Conservation (phyloP, 2,113 vertebrate genomes). For the Sturnus vulgaris region DNA sequence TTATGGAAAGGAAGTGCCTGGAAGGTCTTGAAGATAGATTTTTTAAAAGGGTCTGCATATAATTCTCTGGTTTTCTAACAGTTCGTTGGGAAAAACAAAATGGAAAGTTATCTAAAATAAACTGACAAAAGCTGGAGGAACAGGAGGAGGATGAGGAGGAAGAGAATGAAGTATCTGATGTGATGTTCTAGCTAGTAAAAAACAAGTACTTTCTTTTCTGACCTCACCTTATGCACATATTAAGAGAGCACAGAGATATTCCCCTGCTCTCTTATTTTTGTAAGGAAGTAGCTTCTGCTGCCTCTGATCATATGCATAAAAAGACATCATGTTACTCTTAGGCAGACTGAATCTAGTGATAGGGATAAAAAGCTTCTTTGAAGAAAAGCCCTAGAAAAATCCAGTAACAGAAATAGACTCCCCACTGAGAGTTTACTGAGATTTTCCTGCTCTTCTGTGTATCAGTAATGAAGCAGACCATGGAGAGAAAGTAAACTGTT, state of each 20-base stretch:
- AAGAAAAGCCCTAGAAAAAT: slow-evolving; percentile 25
- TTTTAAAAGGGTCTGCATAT: background rate
- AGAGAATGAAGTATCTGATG: background rate
- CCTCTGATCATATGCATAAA: background rate
- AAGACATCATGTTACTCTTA: background rate
- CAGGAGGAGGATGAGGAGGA: background rate
- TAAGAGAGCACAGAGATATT: background rate
- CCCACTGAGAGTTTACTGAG: background rate
- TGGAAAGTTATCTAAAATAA: background rate
- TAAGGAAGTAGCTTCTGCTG: background rate
- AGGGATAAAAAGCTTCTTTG: background rate
- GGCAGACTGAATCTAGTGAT: background rate
- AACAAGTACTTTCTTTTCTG: background rate
- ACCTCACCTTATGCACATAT: background rate
- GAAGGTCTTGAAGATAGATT: background rate
- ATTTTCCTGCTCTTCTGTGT: background rate
- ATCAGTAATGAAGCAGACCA: background rate
- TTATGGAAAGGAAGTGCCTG: background rate
- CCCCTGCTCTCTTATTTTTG: background rate
- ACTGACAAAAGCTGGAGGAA: background rate
- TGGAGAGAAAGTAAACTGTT: background rate
- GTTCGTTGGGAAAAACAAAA: background rate
- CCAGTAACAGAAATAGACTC: background rate
- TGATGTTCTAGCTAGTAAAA: background rate
- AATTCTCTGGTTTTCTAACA: background rate